These are phyloP conservation scores for Coregonus suidteri DNA, from an alignment of 2,797 vertebrate genomes.

Conservation along the genomic window DNA sequence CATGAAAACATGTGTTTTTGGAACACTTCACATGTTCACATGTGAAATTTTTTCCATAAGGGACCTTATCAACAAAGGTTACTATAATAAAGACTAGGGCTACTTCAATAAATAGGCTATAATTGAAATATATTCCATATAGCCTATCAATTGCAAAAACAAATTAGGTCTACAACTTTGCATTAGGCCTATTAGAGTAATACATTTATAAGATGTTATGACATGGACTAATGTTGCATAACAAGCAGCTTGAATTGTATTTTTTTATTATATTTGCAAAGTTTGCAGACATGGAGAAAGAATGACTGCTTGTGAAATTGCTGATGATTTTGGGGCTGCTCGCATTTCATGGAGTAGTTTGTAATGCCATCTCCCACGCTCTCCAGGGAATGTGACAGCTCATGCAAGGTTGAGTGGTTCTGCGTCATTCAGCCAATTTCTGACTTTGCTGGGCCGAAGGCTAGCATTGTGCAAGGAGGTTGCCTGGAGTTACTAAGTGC, in stretches of 20 bases:
- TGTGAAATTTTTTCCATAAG: too few relatives aligned
- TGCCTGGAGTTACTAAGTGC: slow-evolving; percentile 1
- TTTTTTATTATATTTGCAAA: slow-evolving; percentile 27
- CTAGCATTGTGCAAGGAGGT: background rate
- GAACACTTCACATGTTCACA: too few relatives aligned
- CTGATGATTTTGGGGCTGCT: slow-evolving; percentile 58
- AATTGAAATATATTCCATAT: background rate
- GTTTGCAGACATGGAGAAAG: slow-evolving; percentile 15
- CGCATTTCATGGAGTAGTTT: slow-evolving; percentile 60
- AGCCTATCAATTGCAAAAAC: background rate
- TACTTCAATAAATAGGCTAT: background rate
- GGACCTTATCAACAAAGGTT: too few relatives aligned
- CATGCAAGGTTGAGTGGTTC: slow-evolving; percentile 56
- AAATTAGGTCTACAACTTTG: background rate
- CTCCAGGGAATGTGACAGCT: slow-evolving; percentile 78
- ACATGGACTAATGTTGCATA: background rate
- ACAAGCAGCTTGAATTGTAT: background rate
- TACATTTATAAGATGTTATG: background rate
- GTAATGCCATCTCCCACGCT: slow-evolving; percentile 71
- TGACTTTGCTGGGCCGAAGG: background rate
- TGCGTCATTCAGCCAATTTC: slow-evolving; percentile 66
- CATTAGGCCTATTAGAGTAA: background rate
- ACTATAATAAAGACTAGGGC: too few relatives aligned
- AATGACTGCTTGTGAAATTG: slow-evolving; percentile 58
- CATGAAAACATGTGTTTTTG: too few relatives aligned